Evolutionary conservation across 2,797 vertebrate genomes (phyloP).

Genomic region (Rhinoraja longicauda): DNA sequence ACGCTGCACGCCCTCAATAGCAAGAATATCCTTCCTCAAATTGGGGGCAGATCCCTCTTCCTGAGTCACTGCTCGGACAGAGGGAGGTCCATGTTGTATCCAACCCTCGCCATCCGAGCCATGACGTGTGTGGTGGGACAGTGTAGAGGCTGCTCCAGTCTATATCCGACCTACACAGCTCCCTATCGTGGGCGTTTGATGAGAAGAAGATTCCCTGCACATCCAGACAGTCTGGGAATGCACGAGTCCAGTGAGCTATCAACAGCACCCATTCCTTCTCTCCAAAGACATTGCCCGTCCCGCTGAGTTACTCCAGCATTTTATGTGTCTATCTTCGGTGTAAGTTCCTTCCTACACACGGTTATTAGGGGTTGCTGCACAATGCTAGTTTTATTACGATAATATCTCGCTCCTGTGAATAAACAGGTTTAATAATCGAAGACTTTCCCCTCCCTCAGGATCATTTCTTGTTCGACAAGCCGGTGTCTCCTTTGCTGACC

Average conservation of each 20-base stretch:
- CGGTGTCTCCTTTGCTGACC: constrained; percentile 86
- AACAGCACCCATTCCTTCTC: too few relatives aligned
- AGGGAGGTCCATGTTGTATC: background rate
- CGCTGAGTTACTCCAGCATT: too few relatives aligned
- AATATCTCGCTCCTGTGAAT: background rate
- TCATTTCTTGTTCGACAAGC: constrained; percentile 95
- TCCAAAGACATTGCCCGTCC: too few relatives aligned
- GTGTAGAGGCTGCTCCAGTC: background rate
- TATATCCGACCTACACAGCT: too few relatives aligned
- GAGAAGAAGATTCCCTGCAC: background rate
- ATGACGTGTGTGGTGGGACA: background rate
- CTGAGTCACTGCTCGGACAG: too few relatives aligned
- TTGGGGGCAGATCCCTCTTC: too few relatives aligned
- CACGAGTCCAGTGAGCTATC: too few relatives aligned
- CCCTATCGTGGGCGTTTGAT: too few relatives aligned
- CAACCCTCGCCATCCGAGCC: background rate
- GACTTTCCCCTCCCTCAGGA: constrained; percentile 60
- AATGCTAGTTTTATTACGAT: background rate
- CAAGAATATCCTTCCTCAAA: too few relatives aligned
- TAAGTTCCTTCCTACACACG: too few relatives aligned
- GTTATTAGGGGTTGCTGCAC: background rate
- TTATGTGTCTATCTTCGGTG: too few relatives aligned
- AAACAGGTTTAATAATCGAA: background rate
- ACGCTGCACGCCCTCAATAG: too few relatives aligned
- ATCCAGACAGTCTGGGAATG: background rate